Evolutionary conservation across 2,888 invertebrate genomes (phyloP).

Genomic region (Alloscopus bannaensis): DNA sequence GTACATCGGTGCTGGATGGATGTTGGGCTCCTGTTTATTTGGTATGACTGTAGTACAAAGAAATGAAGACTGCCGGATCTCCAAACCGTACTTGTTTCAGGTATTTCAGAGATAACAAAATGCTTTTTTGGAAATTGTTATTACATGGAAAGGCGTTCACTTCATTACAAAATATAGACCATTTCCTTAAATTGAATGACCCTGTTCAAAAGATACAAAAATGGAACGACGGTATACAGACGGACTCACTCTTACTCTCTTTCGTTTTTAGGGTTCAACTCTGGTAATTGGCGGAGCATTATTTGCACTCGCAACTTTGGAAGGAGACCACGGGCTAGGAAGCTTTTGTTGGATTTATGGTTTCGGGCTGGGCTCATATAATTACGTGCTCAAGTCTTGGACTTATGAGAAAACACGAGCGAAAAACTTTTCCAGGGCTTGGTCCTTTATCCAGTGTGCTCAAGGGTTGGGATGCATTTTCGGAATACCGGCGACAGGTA

Average conservation of each 20-base stretch:
- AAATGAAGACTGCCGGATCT: constrained; percentile 89
- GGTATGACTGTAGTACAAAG: constrained; percentile 89
- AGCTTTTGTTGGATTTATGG: constrained; percentile 77
- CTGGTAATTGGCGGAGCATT: constrained; percentile 67
- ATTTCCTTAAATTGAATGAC: constrained; percentile 54
- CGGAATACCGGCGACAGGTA: constrained; percentile 88
- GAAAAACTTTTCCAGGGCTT: constrained; percentile 89
- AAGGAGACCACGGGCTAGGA: constrained; percentile 84
- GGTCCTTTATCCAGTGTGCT: constrained; percentile 92
- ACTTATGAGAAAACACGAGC: constrained; percentile 90
- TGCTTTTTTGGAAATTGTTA: no score
- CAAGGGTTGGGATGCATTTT: constrained; percentile 90
- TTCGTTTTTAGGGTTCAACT: constrained; percentile 59
- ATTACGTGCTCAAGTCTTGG: constrained; percentile 90
- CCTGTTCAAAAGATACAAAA: constrained; percentile 3
- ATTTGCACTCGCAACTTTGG: constrained; percentile 62
- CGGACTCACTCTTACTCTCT: constrained; percentile 15
- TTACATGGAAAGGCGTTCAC: no score
- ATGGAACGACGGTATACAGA: not conserved
- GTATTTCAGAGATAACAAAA: constrained; percentile 56
- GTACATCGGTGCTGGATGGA: constrained; percentile 88
- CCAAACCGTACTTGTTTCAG: constrained; percentile 86
- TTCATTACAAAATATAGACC: constrained; percentile 7
- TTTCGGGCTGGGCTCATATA: constrained; percentile 90
- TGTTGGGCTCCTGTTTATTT: constrained; percentile 87